Percentiles rank a stretch among this genome's conserved stretches.
Conservation (phyloP, 2,888 invertebrate species). For the Watsonalla cultraria region DNA sequence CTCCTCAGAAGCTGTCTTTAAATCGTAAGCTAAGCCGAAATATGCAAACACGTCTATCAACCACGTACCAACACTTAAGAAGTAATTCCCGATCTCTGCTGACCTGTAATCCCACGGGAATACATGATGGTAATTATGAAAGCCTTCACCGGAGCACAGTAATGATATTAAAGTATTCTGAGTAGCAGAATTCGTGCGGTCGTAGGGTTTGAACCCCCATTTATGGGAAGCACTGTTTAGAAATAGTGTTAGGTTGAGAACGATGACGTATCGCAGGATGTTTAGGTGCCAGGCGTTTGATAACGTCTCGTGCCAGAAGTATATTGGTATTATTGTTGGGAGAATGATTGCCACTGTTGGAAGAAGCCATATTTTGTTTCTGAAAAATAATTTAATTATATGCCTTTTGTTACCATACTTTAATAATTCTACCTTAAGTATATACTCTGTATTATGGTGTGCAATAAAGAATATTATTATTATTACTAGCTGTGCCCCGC, state of each 20-base stretch:
- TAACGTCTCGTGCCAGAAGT: conserved; percentile 74
- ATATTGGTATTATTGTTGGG: conserved; percentile 74
- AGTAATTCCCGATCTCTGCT: conserved; percentile 68
- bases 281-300: conserved; percentile 39
- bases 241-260: conserved; percentile 78
- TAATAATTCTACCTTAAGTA: no score
- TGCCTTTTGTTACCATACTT: no score
- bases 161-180: conserved; percentile 18
- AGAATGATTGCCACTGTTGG: conserved; percentile 64
- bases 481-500: no score
- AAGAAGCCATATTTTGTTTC: neutral
- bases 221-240: conserved; percentile 81
- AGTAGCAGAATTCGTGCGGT: conserved; percentile 19
- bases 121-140: conserved; percentile 36
- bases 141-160: conserved; percentile 30
- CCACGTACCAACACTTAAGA: conserved; percentile 78
- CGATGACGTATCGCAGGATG: conserved; percentile 69
- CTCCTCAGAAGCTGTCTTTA: conserved; percentile 6
- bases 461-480: no score
- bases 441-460: no score
- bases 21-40: conserved; percentile 14
- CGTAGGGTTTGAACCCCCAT: conserved; percentile 51
- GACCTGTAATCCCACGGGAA: conserved; percentile 39
- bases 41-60: conserved; percentile 12
- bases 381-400: neutral